Evolutionary conservation across 2,113 vertebrate species (phyloP).

Genomic region (Hemicordylus capensis): DNA sequence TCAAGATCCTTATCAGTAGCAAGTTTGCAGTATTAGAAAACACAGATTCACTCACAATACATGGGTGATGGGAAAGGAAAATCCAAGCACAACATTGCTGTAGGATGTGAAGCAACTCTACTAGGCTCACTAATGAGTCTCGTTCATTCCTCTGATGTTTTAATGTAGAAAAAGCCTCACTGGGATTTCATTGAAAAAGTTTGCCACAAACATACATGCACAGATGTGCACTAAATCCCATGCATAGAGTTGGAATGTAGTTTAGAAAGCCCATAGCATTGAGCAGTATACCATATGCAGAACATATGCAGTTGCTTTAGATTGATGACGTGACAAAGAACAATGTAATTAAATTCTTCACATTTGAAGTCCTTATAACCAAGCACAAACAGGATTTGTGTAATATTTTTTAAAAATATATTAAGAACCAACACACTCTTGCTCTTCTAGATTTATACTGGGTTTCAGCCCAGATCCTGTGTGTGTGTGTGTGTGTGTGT

Average conservation of each 20-base stretch:
- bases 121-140: not conserved
- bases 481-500: too few relatives aligned
- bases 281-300: not conserved
- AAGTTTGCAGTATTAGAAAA: not conserved
- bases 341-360: not conserved
- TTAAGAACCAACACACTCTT: accelerated
- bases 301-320: not conserved
- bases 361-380: not conserved
- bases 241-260: not conserved
- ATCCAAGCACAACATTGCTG: too few relatives aligned
- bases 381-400: not conserved
- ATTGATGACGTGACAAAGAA: not conserved
- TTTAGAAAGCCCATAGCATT: not conserved
- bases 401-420: accelerated
- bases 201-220: not conserved
- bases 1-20: too few relatives aligned
- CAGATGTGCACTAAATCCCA: not conserved
- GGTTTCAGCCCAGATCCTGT: accelerated
- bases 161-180: slow-evolving; percentile 18
- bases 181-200: not conserved
- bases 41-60: not conserved
- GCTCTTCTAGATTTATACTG: accelerated
- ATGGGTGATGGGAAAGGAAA: not conserved
- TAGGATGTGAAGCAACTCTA: not conserved
- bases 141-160: not conserved